Conservation (phyloP, 2,113 vertebrate species). For the Rattus norvegicus region DNA sequence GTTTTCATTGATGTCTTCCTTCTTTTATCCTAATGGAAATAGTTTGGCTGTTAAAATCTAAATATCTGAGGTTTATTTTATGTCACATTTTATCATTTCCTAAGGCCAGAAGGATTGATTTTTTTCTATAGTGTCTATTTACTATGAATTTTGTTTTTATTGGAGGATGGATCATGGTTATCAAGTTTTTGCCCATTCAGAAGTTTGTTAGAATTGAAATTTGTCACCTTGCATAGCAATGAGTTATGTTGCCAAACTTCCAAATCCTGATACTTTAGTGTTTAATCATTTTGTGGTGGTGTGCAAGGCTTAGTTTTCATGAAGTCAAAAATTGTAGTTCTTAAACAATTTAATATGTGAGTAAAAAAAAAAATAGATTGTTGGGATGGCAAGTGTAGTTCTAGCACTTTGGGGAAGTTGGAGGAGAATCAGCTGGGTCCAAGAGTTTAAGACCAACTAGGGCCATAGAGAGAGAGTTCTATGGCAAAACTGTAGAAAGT, state of each 20-base stretch:
- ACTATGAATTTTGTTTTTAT: slow-evolving; percentile 49
- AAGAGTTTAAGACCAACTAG: background rate
- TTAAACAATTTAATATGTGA: slow-evolving; percentile 30
- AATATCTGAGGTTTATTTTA: slow-evolving; percentile 35
- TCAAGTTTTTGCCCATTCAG: slow-evolving; percentile 35
- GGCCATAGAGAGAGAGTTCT: background rate
- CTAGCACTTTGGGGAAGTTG: background rate
- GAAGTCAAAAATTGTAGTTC: background rate
- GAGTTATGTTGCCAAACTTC: background rate
- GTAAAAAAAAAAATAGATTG: background rate
- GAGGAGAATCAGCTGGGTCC: too few species aligned
- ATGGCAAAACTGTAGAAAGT: background rate
- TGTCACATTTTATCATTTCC: slow-evolving; percentile 12
- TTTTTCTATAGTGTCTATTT: background rate
- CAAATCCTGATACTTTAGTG: slow-evolving; percentile 46
- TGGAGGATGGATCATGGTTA: slow-evolving; percentile 4
- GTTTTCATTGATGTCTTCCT: background rate
- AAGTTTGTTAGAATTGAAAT: slow-evolving; percentile 46
- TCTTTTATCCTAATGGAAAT: background rate
- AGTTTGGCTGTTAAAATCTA: background rate
- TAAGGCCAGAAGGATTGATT: background rate
- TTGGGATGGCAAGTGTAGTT: background rate
- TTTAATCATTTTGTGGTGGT: slow-evolving; percentile 2
- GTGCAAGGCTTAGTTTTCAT: slow-evolving; percentile 2
- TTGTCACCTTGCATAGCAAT: slow-evolving; percentile 10